Evolutionary conservation across 1,140 invertebrate genomes (phyloP).

Genomic region (Cepaea nemoralis): DNA sequence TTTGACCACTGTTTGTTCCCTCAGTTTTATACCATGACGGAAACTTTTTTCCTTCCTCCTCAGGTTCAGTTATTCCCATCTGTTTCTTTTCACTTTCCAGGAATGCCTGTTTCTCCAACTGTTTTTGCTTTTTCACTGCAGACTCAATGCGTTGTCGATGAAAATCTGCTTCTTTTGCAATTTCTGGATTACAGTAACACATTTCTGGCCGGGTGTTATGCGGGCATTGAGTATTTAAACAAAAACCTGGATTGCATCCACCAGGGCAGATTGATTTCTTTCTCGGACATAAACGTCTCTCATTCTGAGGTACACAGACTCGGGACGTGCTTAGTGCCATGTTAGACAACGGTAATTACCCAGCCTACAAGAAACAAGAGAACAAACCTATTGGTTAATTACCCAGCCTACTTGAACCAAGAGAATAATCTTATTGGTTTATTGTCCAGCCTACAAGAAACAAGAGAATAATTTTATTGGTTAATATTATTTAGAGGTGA

Average conservation of each 20-base stretch:
- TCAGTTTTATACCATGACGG: neutral
- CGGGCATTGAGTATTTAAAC: constrained; percentile 7
- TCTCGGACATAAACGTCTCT: neutral
- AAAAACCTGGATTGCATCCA: constrained; percentile 20
- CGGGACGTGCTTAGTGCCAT: neutral
- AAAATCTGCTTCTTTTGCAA: constrained; percentile 22
- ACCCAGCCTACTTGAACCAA: too few species aligned
- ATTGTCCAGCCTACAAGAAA: too few species aligned
- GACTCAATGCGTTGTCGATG: neutral
- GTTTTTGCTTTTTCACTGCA: neutral
- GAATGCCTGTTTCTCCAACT: constrained; percentile 21
- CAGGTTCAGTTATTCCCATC: constrained; percentile 22
- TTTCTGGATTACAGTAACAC: neutral
- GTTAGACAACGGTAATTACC: neutral
- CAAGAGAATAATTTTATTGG: too few species aligned
- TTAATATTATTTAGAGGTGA: too few species aligned
- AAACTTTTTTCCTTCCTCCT: constrained; percentile 9
- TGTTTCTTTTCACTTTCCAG: constrained; percentile 6
- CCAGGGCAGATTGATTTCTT: neutral
- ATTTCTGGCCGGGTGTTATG: neutral
- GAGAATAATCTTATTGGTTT: too few species aligned
- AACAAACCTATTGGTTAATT: too few species aligned
- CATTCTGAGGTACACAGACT: neutral
- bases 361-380: neutral
- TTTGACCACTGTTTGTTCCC: neutral